Conservation (phyloP, 2,113 vertebrate genomes). For the Diphyllodes magnificus region DNA sequence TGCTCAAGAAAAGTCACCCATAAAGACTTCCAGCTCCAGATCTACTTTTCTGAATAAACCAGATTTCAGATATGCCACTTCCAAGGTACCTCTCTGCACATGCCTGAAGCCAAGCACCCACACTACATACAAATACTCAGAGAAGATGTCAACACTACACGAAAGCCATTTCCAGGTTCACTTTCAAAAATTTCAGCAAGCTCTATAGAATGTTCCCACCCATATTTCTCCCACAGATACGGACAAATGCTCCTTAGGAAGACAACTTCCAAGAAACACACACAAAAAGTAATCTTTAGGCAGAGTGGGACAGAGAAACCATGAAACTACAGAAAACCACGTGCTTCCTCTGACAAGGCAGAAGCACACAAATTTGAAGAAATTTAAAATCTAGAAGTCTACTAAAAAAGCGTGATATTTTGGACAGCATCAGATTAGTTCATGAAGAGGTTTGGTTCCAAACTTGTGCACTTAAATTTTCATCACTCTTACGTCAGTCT, state of each 20-base stretch:
- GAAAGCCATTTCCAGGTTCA: background rate
- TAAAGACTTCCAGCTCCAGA: background rate
- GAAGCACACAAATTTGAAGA: background rate
- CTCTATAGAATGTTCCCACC: background rate
- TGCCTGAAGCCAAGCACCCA: background rate
- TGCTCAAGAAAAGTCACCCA: background rate
- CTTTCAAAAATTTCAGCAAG: background rate
- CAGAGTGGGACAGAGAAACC: background rate
- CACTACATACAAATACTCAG: background rate
- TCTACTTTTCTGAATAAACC: background rate
- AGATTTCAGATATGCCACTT: background rate
- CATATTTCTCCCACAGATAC: background rate
- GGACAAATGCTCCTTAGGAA: background rate
- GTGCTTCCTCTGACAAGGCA: background rate
- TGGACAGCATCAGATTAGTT: background rate
- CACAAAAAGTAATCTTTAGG: background rate
- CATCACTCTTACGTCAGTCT: background rate
- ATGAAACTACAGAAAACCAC: background rate
- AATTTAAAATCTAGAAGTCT: background rate
- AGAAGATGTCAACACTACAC: background rate
- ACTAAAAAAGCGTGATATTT: background rate
- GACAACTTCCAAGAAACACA: background rate
- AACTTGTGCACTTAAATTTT: background rate
- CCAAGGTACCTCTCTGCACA: too few species aligned
- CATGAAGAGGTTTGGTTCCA: background rate